Percentiles rank a stretch among this genome's conserved stretches.
phyloP scores from a whole-genome alignment of 2,797 vertebrate genomes.

The Phoxinus dragarum region DNA sequence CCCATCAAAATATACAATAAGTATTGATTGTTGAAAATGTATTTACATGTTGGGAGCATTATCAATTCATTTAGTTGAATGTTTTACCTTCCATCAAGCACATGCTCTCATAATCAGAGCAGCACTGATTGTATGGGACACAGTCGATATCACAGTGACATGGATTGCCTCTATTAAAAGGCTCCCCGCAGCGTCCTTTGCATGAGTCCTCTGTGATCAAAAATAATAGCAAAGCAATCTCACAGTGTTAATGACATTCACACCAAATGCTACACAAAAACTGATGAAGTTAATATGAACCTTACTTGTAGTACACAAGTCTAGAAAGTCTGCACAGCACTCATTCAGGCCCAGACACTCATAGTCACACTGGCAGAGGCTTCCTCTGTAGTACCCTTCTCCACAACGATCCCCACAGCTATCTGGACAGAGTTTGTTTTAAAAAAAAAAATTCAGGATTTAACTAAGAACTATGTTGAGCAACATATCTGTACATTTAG shows the following conservation, averaged over 20 bases:
- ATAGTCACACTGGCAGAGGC: conserved; percentile 91
- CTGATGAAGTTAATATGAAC: background rate
- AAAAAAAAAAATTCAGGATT: background rate
- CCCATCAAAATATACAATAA: background rate
- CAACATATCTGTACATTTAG: background rate
- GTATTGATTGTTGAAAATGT: background rate
- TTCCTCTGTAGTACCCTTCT: conserved; percentile 84
- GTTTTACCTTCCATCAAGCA: conserved; percentile 82
- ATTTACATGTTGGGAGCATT: background rate
- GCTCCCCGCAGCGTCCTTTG: conserved; percentile 90
- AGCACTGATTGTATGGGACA: conserved; percentile 84
- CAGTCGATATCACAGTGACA: conserved; percentile 90
- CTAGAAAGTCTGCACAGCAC: conserved; percentile 90
- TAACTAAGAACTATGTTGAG: background rate
- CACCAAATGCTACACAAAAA: background rate
- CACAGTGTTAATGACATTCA: background rate
- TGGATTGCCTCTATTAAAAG: conserved; percentile 82
- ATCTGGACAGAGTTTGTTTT: conserved; percentile 60
- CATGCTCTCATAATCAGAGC: conserved; percentile 77
- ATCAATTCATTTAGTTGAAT: background rate
- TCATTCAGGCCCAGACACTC: conserved; percentile 87
- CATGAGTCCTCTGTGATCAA: conserved; percentile 83
- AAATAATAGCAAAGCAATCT: conserved; percentile 53
- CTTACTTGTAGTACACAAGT: conserved; percentile 87
- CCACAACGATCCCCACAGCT: conserved; percentile 92